Evolutionary conservation across 2,888 invertebrate species (phyloP).

Genomic region (Litoditis marina): DNA sequence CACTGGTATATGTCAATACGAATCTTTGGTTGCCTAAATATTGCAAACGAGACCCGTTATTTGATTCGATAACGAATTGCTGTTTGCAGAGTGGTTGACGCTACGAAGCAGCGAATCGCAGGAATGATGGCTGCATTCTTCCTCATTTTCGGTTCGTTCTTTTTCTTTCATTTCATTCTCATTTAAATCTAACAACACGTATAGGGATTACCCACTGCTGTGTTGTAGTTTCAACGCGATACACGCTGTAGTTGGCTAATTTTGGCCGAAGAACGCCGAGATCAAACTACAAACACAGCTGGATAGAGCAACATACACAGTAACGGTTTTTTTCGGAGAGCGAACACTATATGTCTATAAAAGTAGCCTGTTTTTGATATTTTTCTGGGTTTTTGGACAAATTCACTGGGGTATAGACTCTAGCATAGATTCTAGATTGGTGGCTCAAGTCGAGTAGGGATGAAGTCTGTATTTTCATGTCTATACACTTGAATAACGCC

Average conservation of each 20-base stretch:
- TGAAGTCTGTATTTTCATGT: too few relatives aligned
- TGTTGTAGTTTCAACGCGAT: too few relatives aligned
- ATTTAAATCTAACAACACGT: too few relatives aligned
- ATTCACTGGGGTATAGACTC: too few relatives aligned
- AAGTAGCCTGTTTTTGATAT: not conserved
- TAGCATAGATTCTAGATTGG: too few relatives aligned
- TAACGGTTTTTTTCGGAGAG: not conserved
- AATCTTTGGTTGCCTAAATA: not conserved
- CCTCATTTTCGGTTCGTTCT: conserved; percentile 70
- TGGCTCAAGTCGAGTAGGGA: too few relatives aligned
- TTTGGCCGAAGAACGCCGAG: not conserved
- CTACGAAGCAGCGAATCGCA: conserved; percentile 66
- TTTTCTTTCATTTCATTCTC: not conserved
- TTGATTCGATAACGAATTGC: not conserved
- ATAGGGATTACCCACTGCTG: too few relatives aligned
- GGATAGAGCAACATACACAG: not conserved
- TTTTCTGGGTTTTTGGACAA: too few relatives aligned
- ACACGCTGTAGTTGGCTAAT: too few relatives aligned
- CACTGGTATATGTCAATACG: too few relatives aligned
- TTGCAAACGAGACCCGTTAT: not conserved
- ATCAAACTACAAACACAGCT: not conserved
- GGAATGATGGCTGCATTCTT: conserved; percentile 95
- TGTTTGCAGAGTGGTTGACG: conserved; percentile 42
- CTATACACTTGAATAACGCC: too few relatives aligned
- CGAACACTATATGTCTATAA: not conserved